Evolutionary conservation across 2,888 invertebrate species (phyloP), one percentile per base, ranked within the genome.

Genomic region (Tipula confusa): DNA sequence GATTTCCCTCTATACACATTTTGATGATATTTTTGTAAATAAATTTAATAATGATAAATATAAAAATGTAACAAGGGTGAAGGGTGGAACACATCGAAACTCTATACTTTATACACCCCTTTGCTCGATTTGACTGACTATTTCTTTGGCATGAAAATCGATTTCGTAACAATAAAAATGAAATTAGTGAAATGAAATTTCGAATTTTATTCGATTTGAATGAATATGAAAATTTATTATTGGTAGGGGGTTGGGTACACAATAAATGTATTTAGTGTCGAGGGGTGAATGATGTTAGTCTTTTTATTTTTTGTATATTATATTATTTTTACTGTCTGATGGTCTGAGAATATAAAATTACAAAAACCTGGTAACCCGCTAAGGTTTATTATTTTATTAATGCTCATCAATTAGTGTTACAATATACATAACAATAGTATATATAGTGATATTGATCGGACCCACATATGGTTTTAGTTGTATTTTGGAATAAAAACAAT

Each of bases 121-220:
- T 38, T 64, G n/a, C n/a, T 64, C 64, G 64, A 64, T 64, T 64
- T 64, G 9, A 64, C 64, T 64, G 64, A 24, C 9, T 24, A n/a
- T n/a, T n/a, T n/a, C 9, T 64, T 64, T 24, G 24, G 24, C 2
- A 64, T 11, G 64, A 64, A 64, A 64, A 64, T 64, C 64, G 64
- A 64, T 64, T 64, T 64, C 64, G 64, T 64, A 64, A 64, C 64
- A 64, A 64, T 64, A 64, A 64, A 64, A 64, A 64, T 64, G 24
- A 64, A 64, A 64, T 64, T 64, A 64, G 64, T 64, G 64, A 64
- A 64, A 64, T 64, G 64, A 64, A 64, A 64, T 64, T 64, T 64
- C n/a, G 24, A 64, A 64, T 64, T 64, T 24, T 64, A 64, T 64
- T 64, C 64, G 64, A 64, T 64, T n/a, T 64, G 64, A 9, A 24